Conservation (phyloP, 2,888 invertebrate species). For the Acanthosepion lycidas region DNA sequence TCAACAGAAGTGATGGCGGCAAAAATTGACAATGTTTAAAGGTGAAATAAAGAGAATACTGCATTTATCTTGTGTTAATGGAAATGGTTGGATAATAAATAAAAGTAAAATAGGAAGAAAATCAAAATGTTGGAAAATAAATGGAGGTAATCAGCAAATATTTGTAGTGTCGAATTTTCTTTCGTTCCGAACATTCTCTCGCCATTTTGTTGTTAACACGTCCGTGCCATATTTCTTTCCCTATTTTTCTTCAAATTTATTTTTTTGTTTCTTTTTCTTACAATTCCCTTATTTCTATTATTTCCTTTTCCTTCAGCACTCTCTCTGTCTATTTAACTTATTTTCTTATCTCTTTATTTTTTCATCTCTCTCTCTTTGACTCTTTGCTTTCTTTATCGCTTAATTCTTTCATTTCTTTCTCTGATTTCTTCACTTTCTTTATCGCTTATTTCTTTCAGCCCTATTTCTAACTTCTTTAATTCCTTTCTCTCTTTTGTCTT, state of each 20-base stretch:
- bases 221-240: too few relatives aligned
- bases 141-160: not conserved
- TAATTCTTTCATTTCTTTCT: not conserved
- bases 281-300: not conserved
- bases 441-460: not conserved
- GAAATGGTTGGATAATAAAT: not conserved
- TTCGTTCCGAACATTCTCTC: too few relatives aligned
- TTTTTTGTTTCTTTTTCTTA: not conserved
- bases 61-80: not conserved
- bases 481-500: not conserved
- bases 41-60: not conserved
- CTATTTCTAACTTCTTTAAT: accelerated
- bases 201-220: too few relatives aligned
- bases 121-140: too few relatives aligned
- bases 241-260: too few relatives aligned
- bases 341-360: not conserved
- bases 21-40: not conserved
- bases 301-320: not conserved
- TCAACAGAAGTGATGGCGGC: not conserved
- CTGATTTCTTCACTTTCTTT: not conserved
- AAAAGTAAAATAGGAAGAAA: not conserved
- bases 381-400: not conserved
- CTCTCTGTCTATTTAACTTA: too few relatives aligned
- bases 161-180: not conserved
- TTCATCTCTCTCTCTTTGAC: not conserved